These are phyloP conservation scores for Peromyscus leucopus DNA, from an alignment of 2,113 vertebrate species.

Conservation along the genomic window DNA sequence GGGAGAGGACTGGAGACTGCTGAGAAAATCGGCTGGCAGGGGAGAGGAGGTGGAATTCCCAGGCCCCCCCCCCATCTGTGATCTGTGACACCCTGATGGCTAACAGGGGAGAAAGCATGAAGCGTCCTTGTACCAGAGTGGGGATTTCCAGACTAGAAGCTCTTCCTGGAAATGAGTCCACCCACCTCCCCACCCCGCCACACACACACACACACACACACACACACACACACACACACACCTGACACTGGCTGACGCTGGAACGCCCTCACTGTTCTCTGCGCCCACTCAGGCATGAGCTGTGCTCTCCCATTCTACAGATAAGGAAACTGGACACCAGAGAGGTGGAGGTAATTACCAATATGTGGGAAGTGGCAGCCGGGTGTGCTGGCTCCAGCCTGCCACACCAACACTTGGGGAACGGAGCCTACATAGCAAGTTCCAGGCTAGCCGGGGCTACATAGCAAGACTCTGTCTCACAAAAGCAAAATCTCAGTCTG, in stretches of 20 bases:
- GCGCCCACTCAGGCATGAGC: neutral
- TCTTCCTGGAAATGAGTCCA: neutral
- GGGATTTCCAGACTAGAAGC: neutral
- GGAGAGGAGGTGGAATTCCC: neutral
- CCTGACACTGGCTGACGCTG: neutral
- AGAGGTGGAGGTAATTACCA: neutral
- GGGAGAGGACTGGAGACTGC: neutral
- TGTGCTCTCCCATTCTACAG: neutral
- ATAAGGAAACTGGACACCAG: neutral
- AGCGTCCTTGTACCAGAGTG: neutral
- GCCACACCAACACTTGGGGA: neutral
- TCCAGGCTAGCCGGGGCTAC: neutral
- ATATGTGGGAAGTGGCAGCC: neutral
- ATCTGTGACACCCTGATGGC: neutral
- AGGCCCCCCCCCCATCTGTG: neutral
- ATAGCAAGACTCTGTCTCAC: neutral
- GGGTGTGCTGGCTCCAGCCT: neutral
- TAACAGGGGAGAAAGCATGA: no score
- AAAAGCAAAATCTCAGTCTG: neutral
- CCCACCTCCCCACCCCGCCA: neutral
- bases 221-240: no score
- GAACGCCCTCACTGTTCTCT: neutral
- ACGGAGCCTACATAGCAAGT: neutral
- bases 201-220: no score
- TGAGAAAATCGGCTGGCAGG: neutral